These are phyloP conservation scores for Orthonevra nobilis DNA, from an alignment of 2,888 invertebrate genomes.

Conservation along the genomic window DNA sequence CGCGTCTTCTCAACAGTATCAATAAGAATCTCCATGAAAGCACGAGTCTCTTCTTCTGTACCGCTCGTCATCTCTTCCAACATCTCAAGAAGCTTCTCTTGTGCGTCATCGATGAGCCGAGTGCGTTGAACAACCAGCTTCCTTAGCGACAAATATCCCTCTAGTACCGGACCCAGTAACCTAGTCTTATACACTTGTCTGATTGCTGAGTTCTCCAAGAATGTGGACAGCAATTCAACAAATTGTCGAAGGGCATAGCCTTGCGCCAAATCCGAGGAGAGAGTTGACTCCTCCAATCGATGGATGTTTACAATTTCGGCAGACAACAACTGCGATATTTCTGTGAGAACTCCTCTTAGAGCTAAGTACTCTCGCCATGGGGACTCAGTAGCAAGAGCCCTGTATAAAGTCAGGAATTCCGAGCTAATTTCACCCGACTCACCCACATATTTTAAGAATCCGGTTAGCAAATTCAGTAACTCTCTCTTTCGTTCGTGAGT, in stretches of 20 bases:
- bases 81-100: constrained; percentile 94
- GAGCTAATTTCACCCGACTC: constrained; percentile 94
- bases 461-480: constrained; percentile 91
- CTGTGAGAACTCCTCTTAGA: constrained; percentile 90
- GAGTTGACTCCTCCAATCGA: constrained; percentile 93
- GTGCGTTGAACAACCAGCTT: constrained; percentile 96
- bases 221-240: constrained; percentile 92
- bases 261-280: constrained; percentile 96
- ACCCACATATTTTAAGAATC: constrained; percentile 92
- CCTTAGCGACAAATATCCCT: constrained; percentile 94
- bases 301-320: constrained; percentile 94
- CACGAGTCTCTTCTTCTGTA: constrained; percentile 96
- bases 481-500: constrained; percentile 85
- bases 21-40: constrained; percentile 98
- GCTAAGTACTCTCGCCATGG: constrained; percentile 98
- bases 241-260: constrained; percentile 95
- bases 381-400: constrained; percentile 89
- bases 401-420: constrained; percentile 93
- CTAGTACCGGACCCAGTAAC: constrained; percentile 87
- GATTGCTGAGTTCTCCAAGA: constrained; percentile 92
- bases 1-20: constrained; percentile 96
- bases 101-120: constrained; percentile 96
- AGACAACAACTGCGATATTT: constrained; percentile 92
- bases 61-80: constrained; percentile 97
- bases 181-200: constrained; percentile 94